phyloP scores from a whole-genome alignment of 1,140 invertebrate species.

The Drosophila grimshawi region DNA sequence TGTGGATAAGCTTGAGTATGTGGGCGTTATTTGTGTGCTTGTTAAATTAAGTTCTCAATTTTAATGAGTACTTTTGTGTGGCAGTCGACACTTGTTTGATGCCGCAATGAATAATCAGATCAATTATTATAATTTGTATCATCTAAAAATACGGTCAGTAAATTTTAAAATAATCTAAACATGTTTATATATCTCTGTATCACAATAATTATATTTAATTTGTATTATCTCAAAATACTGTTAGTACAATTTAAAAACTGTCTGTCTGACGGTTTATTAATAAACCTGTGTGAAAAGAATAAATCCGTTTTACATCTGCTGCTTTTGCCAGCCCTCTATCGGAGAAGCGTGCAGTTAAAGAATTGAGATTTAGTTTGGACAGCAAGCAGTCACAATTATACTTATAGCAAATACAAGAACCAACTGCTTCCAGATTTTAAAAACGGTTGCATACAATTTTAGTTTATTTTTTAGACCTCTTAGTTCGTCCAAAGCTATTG shows the following conservation, averaged over 20 bases:
- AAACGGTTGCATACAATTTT: background rate
- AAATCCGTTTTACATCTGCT: background rate
- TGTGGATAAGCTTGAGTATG: slow-evolving; percentile 5
- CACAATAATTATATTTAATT: no score
- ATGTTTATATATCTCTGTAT: no score
- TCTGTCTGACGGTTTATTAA: no score
- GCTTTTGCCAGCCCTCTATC: background rate
- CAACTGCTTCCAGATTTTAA: background rate
- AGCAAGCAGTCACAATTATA: background rate
- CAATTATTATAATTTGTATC: slow-evolving; percentile 4
- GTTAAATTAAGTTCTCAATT: slow-evolving; percentile 50
- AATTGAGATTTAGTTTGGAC: no score
- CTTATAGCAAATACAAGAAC: background rate
- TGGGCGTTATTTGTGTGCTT: slow-evolving; percentile 12
- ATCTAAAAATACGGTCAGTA: no score
- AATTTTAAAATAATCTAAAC: no score
- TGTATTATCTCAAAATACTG: no score
- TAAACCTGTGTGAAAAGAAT: no score
- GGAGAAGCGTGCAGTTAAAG: background rate
- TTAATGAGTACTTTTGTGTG: slow-evolving; percentile 45
- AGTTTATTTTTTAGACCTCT: no score
- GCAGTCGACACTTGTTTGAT: slow-evolving; percentile 32
- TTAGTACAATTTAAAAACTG: no score
- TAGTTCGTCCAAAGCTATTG: no score
- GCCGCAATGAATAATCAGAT: slow-evolving; percentile 32